Base-by-base conservation (phyloP, 2,113 vertebrate species). In the Apteryx mantelli region DNA sequence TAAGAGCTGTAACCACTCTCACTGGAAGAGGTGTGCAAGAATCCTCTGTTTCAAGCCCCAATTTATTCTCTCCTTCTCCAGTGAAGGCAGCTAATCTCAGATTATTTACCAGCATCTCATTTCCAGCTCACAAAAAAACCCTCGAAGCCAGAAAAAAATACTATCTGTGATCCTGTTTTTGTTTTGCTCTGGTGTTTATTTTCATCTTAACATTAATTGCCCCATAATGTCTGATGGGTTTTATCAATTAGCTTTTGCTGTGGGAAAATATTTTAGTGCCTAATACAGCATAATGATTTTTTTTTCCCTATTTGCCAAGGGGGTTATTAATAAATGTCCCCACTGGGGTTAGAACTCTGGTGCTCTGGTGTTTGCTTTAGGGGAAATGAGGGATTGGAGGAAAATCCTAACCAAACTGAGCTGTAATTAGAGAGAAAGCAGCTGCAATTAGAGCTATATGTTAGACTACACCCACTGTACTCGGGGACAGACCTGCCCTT, bases 391-490 rank as follows among this genome's bases (percentile, higher is more conserved):
- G 98, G 98, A 98, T 98, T 98, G 98, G 97, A 85, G 90, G 97
- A 98, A 97, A 98, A 98, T 98, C 98, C 98, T 98, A 98, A 98
- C 98, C 98, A 98, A 98, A 98, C 98, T 82, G 97, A 98, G 97
- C 97, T 96, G 58, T 98, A 98, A 98, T 98, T 98, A 98, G 98
- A 98, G 97, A n/a, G 92, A 98, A 98, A 98, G 98, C 97, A 97
- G 97, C 97, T 98, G 98, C 98, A 98, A 98, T 98, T 98, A 98
- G 98, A 95, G 95, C 97, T 98, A 97, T 98, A 98, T 97, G 93
- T 98, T 98, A 95, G 94, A 95, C 86, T 92, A 79, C 89, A 95
- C 84, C 86, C 81, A 48, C 9, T 3, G 75, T 76, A 93, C 91
- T 78, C 0, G 2, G 79, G 73, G 88, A 93, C 93, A 94, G 95